Conservation (phyloP, 2,797 vertebrate genomes). For the Phrynocephalus forsythii region DNA sequence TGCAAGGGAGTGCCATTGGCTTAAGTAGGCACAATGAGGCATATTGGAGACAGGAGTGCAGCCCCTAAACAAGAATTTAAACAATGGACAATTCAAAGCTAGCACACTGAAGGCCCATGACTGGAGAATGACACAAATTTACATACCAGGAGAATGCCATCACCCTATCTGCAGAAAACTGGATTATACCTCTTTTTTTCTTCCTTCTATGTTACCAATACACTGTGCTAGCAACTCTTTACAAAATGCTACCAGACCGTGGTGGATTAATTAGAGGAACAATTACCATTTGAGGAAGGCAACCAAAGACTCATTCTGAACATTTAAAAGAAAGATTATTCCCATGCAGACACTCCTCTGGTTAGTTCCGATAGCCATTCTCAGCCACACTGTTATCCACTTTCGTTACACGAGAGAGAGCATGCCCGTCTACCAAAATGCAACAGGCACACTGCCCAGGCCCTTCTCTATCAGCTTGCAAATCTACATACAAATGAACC, state of each 20-base stretch:
- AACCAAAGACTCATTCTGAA: constrained; percentile 26
- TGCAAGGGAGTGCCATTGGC: neutral
- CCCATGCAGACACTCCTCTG: constrained; percentile 49
- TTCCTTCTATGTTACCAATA: neutral
- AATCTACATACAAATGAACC: rapidly evolving
- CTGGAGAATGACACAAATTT: neutral
- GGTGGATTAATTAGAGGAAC: neutral
- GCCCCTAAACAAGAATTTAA: neutral
- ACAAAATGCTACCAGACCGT: neutral
- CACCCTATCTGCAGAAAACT: neutral
- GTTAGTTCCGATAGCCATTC: constrained; percentile 49
- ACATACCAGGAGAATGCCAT: neutral
- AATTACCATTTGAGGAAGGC: neutral
- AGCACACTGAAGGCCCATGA: neutral
- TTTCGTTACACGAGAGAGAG: neutral
- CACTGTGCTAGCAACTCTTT: no score
- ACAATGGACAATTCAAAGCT: neutral
- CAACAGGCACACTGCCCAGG: neutral
- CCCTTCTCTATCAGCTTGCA: neutral
- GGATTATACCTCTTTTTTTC: neutral
- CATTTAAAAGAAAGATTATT: constrained; percentile 45
- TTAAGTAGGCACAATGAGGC: neutral
- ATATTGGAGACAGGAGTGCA: neutral
- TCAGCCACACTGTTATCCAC: constrained; percentile 2
- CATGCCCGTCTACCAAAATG: constrained; percentile 5